phyloP scores from a whole-genome alignment of 2,113 vertebrate genomes.

The Myotis yumanensis region DNA sequence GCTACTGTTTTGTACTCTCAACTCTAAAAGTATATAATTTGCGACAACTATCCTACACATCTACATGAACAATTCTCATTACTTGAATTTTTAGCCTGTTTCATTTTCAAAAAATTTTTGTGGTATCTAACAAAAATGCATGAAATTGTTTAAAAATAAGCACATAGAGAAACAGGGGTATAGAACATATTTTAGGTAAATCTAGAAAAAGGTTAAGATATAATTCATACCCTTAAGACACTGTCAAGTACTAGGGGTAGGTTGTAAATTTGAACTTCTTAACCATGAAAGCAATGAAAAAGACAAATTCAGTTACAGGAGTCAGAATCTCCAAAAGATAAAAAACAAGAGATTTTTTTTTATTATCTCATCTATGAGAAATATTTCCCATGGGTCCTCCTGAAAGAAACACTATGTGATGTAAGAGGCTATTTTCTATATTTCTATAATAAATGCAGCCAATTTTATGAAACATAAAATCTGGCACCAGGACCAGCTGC shows the following conservation, averaged over 20 bases:
- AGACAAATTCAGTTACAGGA: constrained; percentile 50
- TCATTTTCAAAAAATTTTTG: constrained; percentile 17
- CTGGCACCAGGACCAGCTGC: background rate
- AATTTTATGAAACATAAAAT: constrained; percentile 51
- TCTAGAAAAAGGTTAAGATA: background rate
- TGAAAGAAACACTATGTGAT: background rate
- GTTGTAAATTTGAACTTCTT: constrained; percentile 47
- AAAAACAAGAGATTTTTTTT: constrained; percentile 45
- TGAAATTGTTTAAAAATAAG: background rate
- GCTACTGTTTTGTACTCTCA: background rate
- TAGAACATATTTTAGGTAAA: background rate
- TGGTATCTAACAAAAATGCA: background rate
- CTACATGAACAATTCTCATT: background rate
- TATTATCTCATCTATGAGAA: constrained; percentile 32
- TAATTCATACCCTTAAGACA: background rate
- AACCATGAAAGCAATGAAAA: constrained; percentile 42
- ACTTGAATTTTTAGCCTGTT: background rate
- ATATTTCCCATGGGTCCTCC: background rate
- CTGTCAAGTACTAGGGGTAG: background rate
- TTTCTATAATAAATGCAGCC: constrained; percentile 6
- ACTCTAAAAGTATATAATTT: background rate
- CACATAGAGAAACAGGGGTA: background rate
- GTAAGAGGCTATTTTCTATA: constrained; percentile 20
- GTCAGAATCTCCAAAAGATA: background rate
- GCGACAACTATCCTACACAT: background rate